These are phyloP conservation scores for Brenthis daphne DNA, from an alignment of 2,888 invertebrate species.

Conservation along the genomic window DNA sequence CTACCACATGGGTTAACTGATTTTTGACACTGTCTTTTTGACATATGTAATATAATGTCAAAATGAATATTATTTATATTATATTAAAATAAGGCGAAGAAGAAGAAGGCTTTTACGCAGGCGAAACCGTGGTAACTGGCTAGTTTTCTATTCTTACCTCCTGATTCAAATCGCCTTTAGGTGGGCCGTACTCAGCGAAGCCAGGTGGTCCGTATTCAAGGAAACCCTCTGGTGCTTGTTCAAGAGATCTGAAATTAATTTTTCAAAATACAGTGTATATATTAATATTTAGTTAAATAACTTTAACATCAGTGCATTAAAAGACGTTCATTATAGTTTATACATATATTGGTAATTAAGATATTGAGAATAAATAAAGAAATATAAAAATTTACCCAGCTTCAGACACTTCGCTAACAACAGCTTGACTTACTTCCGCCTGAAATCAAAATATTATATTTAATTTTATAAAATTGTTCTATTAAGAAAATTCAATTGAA, in stretches of 20 bases:
- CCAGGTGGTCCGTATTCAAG: conserved; percentile 76
- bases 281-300: background rate
- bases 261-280: conserved; percentile 1
- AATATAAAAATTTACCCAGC: conserved; percentile 51
- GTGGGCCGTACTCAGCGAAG: conserved; percentile 73
- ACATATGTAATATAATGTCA: too few relatives aligned
- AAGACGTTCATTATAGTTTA: background rate
- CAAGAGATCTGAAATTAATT: conserved; percentile 47
- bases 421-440: conserved; percentile 43
- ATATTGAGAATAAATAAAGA: background rate
- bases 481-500: background rate
- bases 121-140: too few relatives aligned
- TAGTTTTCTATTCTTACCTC: conserved; percentile 45
- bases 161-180: conserved; percentile 53
- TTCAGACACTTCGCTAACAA: conserved; percentile 45
- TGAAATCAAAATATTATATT: conserved; percentile 28
- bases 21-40: too few relatives aligned
- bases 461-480: background rate
- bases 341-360: too few relatives aligned
- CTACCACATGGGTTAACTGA: too few relatives aligned
- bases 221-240: conserved; percentile 65
- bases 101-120: too few relatives aligned
- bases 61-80: too few relatives aligned
- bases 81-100: too few relatives aligned
- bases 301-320: background rate